Conservation (phyloP, 1,140 invertebrate genomes). For the Trichonephila inaurata region DNA sequence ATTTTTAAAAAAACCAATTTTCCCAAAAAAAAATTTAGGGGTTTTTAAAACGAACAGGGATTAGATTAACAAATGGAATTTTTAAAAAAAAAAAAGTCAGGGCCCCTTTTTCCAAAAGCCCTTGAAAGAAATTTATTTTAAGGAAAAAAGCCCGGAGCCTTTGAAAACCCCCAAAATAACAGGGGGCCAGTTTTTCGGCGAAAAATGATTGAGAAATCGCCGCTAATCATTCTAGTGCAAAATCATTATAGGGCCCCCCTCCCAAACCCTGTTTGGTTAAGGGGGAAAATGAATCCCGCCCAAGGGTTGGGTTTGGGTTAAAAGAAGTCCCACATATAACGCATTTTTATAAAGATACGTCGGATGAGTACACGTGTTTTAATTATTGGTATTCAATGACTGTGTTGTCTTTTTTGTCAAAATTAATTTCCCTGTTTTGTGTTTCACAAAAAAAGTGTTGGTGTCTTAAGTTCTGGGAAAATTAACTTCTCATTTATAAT, state of each 20-base stretch:
- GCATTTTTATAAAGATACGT: constrained; percentile 19
- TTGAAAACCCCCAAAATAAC: too few relatives aligned
- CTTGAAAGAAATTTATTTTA: too few relatives aligned
- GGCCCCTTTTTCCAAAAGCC: too few relatives aligned
- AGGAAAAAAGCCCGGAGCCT: too few relatives aligned
- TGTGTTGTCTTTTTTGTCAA: background rate
- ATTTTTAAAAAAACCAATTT: too few relatives aligned
- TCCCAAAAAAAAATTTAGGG: too few relatives aligned
- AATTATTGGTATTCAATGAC: background rate
- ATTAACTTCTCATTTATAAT: background rate
- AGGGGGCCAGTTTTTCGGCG: constrained; percentile 35
- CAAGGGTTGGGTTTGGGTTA: constrained; percentile 57
- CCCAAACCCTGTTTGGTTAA: constrained; percentile 50
- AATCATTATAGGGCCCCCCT: constrained; percentile 44
- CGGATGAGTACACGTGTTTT: constrained; percentile 16
- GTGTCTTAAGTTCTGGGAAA: background rate
- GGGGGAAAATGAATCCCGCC: constrained; percentile 14
- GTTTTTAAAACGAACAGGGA: too few relatives aligned
- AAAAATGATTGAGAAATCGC: constrained; percentile 59
- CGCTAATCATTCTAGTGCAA: constrained; percentile 28
- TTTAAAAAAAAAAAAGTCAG: too few relatives aligned
- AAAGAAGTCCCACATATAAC: background rate
- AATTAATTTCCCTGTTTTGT: background rate
- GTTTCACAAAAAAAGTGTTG: background rate
- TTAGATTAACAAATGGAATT: too few relatives aligned